phyloP scores from a whole-genome alignment of 2,797 vertebrate genomes.

The Pelobates cultripes region DNA sequence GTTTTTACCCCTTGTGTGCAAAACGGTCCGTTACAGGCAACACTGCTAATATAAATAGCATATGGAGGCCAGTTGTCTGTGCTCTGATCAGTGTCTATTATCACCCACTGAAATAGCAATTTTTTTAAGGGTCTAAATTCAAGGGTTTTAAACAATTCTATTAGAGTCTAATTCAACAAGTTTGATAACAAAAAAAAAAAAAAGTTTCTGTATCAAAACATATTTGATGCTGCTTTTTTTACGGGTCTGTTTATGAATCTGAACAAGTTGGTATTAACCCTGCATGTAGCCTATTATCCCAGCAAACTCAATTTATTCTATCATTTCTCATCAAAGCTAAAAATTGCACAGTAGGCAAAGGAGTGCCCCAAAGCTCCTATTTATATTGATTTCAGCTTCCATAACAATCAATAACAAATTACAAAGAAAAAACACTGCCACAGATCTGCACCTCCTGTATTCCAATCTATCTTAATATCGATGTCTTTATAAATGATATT shows the following conservation, averaged over 20 bases:
- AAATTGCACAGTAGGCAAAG: constrained; percentile 18
- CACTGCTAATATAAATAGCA: no score
- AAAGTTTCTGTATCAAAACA: no score
- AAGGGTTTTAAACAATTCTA: no score
- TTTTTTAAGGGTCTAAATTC: no score
- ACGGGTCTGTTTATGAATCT: neutral
- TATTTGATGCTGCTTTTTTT: no score
- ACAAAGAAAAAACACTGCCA: constrained; percentile 33
- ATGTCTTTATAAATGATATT: constrained; percentile 28
- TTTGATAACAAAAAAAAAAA: no score
- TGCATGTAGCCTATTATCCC: neutral
- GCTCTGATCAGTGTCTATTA: no score
- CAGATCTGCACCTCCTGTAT: constrained; percentile 22
- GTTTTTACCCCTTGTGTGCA: no score
- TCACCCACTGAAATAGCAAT: no score
- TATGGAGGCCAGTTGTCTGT: no score
- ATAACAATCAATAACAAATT: constrained; percentile 45
- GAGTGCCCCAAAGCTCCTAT: constrained; percentile 22
- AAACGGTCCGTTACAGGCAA: no score
- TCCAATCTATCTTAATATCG: constrained; percentile 47
- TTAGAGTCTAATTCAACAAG: no score
- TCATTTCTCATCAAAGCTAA: constrained; percentile 21
- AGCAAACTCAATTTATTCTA: constrained; percentile 3
- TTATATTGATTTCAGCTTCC: constrained; percentile 43
- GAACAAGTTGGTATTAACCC: neutral